These are phyloP conservation scores for Rhinophrynus dorsalis DNA, from an alignment of 2,797 vertebrate species.

Conservation along the genomic window DNA sequence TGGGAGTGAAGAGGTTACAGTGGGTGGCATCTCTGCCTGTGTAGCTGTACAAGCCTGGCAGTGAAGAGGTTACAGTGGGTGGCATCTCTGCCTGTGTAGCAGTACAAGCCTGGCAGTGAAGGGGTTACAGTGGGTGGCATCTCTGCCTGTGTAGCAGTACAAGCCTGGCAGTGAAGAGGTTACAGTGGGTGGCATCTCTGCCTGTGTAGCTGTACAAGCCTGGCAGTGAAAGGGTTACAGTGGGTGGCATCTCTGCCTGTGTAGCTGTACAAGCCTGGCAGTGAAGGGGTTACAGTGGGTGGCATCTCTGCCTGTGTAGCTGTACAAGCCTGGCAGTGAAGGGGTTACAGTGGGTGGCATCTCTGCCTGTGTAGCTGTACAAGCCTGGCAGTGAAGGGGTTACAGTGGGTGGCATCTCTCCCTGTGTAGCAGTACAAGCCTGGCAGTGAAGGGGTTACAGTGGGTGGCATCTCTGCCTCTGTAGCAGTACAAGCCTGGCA, in stretches of 20 bases:
- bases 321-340: background rate
- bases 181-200: no score
- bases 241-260: no score
- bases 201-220: no score
- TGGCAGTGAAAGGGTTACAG: slow-evolving; percentile 16
- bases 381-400: slow-evolving; percentile 5
- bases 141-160: no score
- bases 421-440: background rate
- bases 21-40: slow-evolving; percentile 24
- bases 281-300: slow-evolving; percentile 22
- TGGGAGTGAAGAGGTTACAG: no score
- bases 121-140: slow-evolving; percentile 34
- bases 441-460: slow-evolving; percentile 15
- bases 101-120: background rate
- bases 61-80: slow-evolving; percentile 21
- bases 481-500: background rate
- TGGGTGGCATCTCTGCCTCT: no score
- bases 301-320: no score
- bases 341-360: slow-evolving; percentile 34
- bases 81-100: no score
- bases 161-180: slow-evolving; percentile 4
- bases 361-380: no score
- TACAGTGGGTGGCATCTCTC: no score
- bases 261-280: background rate
- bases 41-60: background rate